phyloP scores from a whole-genome alignment of 37 sponge, comb jelly and placozoan genomes.

The Diacarnus erythraeanus region DNA sequence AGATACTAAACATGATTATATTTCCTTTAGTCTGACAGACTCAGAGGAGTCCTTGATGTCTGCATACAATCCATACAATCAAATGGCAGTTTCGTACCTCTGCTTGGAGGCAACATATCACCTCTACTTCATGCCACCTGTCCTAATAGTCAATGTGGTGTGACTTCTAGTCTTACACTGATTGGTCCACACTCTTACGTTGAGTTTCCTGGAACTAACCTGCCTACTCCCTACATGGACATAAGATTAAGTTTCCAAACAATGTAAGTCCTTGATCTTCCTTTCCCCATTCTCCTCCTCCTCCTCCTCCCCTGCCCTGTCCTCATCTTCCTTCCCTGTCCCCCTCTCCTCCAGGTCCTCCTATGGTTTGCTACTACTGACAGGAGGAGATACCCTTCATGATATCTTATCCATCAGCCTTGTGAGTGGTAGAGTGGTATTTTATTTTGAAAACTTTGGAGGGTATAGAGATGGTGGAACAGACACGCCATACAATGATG shows the following conservation, averaged over 20 bases:
- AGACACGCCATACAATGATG: constrained; percentile 25
- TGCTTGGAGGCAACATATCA: constrained; percentile 10
- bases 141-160: constrained; percentile 48
- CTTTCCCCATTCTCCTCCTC: no score
- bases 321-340: no score
- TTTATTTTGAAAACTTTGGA: neutral
- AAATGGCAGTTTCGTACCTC: constrained; percentile 1
- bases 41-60: constrained; percentile 6
- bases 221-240: neutral
- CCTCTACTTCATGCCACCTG: constrained; percentile 33
- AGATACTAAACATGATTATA: neutral
- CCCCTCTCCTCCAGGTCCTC: constrained; percentile 9
- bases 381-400: neutral
- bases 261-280: no score
- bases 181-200: constrained; percentile 41
- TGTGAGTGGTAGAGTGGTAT: neutral
- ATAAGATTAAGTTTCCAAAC: constrained; percentile 32
- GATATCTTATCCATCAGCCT: neutral
- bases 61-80: constrained; percentile 44
- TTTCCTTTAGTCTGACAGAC: neutral
- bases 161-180: constrained; percentile 43
- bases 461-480: neutral
- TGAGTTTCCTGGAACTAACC: neutral
- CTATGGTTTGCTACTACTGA: constrained; percentile 27
- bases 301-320: no score